phyloP scores from a whole-genome alignment of 2,113 vertebrate genomes.

The Hucho hucho region DNA sequence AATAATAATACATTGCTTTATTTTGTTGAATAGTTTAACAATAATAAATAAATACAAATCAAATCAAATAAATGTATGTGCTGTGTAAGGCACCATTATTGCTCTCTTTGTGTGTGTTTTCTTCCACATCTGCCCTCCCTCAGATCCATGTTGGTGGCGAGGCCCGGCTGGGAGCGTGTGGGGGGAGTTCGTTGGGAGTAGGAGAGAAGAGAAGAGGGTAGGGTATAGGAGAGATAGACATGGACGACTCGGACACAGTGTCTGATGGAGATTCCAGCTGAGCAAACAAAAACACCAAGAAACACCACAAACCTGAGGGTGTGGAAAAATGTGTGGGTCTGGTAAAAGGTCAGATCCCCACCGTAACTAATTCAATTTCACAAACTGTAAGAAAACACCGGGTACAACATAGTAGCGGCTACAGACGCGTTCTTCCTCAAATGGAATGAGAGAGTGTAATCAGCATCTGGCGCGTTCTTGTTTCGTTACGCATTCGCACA shows the following conservation, averaged over 20 bases:
- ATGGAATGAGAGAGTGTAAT: background rate
- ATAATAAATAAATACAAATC: too few species aligned
- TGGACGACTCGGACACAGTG: conserved; percentile 62
- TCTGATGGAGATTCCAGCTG: conserved; percentile 80
- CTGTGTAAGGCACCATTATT: too few species aligned
- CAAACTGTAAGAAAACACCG: conserved; percentile 78
- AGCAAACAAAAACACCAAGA: conserved; percentile 78
- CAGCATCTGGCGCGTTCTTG: background rate
- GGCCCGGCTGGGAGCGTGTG: conserved; percentile 35
- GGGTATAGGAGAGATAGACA: conserved; percentile 55
- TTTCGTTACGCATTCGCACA: too few species aligned
- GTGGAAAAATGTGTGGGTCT: conserved; percentile 72
- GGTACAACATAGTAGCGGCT: conserved; percentile 16
- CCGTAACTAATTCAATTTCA: conserved; percentile 82
- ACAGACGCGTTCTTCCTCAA: conserved; percentile 18
- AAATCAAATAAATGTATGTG: too few species aligned
- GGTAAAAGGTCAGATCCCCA: conserved; percentile 77
- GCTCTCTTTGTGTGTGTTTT: conserved; percentile 13
- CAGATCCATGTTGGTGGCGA: conserved; percentile 63
- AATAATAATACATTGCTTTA: too few species aligned
- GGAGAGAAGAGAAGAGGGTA: conserved; percentile 3
- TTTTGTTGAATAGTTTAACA: too few species aligned
- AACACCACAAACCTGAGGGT: conserved; percentile 75
- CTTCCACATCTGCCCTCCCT: conserved; percentile 33
- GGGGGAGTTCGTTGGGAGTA: conserved; percentile 24